Evolutionary conservation across 2,113 vertebrate genomes (phyloP).

Genomic region (Brevimyrus niger): DNA sequence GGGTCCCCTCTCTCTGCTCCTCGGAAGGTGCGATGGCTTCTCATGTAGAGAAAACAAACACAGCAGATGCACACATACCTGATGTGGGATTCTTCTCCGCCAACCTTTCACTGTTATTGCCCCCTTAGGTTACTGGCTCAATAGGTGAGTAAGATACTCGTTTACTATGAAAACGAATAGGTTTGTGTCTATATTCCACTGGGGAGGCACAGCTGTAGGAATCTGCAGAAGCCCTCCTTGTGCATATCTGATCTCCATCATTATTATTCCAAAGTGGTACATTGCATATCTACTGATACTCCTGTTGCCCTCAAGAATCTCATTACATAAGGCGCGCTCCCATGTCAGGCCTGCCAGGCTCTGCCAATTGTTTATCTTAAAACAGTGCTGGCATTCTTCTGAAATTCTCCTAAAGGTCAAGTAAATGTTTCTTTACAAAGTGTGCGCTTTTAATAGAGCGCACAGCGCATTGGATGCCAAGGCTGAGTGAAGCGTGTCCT

Average conservation of each 20-base stretch:
- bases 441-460: neutral
- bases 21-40: neutral
- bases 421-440: neutral
- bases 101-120: neutral
- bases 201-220: neutral
- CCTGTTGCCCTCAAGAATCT: conserved; percentile 2
- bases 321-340: neutral
- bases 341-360: neutral
- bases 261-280: neutral
- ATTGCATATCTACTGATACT: neutral
- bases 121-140: neutral
- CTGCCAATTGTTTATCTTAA: conserved; percentile 6
- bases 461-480: neutral
- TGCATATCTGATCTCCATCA: neutral
- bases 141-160: neutral
- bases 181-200: neutral
- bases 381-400: neutral
- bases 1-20: neutral
- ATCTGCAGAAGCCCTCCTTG: neutral
- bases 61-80: neutral
- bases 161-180: neutral
- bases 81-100: neutral
- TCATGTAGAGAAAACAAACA: conserved; percentile 1
- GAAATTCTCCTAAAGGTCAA: conserved; percentile 2
- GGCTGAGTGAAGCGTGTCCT: neutral